Evolutionary conservation across 2,113 vertebrate species (phyloP).

Genomic region (Suncus etruscus): DNA sequence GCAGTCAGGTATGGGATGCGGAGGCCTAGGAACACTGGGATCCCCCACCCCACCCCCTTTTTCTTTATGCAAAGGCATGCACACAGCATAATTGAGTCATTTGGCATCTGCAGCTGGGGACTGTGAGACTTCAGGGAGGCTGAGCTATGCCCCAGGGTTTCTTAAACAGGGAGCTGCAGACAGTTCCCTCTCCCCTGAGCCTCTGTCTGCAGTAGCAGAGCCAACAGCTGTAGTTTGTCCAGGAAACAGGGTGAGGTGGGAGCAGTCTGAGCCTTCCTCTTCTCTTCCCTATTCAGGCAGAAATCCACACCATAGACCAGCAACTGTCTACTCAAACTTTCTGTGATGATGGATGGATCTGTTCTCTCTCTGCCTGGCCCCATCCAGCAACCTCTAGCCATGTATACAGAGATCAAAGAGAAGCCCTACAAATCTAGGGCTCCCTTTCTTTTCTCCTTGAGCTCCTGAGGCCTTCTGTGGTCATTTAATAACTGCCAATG

Average conservation of each 20-base stretch:
- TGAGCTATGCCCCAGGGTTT: slow-evolving; percentile 23
- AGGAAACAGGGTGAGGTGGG: not conserved
- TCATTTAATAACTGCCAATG: not conserved
- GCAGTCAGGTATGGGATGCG: not conserved
- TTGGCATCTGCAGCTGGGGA: slow-evolving; percentile 51
- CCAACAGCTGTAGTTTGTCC: slow-evolving; percentile 19
- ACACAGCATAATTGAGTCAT: slow-evolving; percentile 22
- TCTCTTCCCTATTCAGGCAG: too few species aligned
- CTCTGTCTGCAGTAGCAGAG: not conserved
- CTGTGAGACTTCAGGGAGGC: slow-evolving; percentile 25
- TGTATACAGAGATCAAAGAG: not conserved
- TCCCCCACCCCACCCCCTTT: not conserved
- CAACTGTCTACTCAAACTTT: not conserved
- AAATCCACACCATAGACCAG: not conserved
- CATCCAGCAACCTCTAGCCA: not conserved
- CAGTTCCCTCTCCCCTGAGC: not conserved
- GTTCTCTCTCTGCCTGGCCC: not conserved
- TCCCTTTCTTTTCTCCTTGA: not conserved
- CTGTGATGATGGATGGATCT: not conserved
- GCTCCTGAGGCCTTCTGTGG: not conserved
- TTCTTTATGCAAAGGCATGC: not conserved
- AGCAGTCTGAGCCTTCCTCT: not conserved
- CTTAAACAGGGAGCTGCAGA: not conserved
- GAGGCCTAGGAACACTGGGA: not conserved
- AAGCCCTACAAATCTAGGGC: not conserved